Percentiles rank a stretch among this genome's conserved stretches.
Conservation (phyloP, 1,140 invertebrate species). For the Neodiprion lecontei region DNA sequence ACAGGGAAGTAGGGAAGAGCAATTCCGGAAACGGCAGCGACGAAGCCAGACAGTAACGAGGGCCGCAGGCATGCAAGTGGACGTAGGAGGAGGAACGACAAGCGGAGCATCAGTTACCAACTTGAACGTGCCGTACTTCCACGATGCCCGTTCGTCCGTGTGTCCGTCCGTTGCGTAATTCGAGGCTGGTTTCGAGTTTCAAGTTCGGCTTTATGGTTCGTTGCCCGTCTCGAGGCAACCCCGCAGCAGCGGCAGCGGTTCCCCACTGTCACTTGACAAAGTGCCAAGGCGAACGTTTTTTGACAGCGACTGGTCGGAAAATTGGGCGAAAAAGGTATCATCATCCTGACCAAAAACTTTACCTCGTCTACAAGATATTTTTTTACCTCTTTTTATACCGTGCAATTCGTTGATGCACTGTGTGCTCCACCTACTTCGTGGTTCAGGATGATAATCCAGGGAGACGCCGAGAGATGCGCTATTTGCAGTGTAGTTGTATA, state of each 20-base stretch:
- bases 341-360: too few species aligned
- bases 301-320: background rate
- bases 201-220: background rate
- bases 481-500: conserved; percentile 11
- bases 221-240: background rate
- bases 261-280: background rate
- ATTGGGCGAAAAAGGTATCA: too few species aligned
- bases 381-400: background rate
- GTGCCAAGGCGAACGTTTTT: background rate
- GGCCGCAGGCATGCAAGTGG: background rate
- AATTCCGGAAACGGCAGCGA: background rate
- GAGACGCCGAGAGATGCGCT: background rate
- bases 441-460: conserved; percentile 9
- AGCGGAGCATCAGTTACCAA: too few species aligned
- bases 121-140: background rate
- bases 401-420: background rate
- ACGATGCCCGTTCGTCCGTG: background rate
- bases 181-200: background rate
- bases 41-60: background rate
- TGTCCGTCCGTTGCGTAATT: conserved; percentile 4
- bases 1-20: background rate
- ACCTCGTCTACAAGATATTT: background rate
- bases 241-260: background rate
- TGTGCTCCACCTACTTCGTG: too few species aligned
- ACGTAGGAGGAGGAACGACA: background rate